These are phyloP conservation scores for Caenorhabditis auriculariae DNA, from an alignment of 2,888 invertebrate species.

Conservation along the genomic window DNA sequence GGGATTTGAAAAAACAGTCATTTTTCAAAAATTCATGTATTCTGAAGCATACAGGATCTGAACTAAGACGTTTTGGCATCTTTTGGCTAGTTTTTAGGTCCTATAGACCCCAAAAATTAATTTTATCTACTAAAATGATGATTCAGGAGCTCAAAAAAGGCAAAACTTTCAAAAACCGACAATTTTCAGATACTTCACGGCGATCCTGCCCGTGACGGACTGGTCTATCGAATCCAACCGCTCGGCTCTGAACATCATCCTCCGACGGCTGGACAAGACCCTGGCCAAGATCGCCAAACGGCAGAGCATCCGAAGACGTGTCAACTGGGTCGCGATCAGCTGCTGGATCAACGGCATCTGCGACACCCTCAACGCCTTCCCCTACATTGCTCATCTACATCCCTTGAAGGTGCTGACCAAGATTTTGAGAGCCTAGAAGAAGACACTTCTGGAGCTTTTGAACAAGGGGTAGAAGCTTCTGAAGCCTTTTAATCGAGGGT, in stretches of 20 bases:
- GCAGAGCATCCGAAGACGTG: slow-evolving; percentile 71
- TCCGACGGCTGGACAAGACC: slow-evolving; percentile 90
- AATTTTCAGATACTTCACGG: slow-evolving; percentile 65
- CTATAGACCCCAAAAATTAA: background rate
- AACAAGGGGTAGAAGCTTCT: background rate
- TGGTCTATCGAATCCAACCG: slow-evolving; percentile 90
- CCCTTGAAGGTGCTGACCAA: slow-evolving; percentile 80
- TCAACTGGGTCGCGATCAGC: slow-evolving; percentile 96
- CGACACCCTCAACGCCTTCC: slow-evolving; percentile 86
- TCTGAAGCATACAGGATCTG: too few species aligned
- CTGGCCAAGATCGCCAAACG: slow-evolving; percentile 74
- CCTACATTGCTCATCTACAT: slow-evolving; percentile 89
- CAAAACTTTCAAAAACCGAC: background rate
- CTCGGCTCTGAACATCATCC: slow-evolving; percentile 85
- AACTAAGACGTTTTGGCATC: too few species aligned
- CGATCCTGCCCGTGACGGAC: slow-evolving; percentile 85
- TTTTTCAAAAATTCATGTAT: too few species aligned
- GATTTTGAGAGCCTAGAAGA: slow-evolving; percentile 9
- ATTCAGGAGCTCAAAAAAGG: background rate
- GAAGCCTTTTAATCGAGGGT: background rate
- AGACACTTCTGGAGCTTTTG: background rate
- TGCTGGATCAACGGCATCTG: slow-evolving; percentile 83
- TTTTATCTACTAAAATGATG: background rate
- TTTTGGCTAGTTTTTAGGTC: too few species aligned
- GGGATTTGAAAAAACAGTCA: slow-evolving; percentile 1